phyloP scores from a whole-genome alignment of 2,888 invertebrate species.

The Platerodrilus igneus region DNA sequence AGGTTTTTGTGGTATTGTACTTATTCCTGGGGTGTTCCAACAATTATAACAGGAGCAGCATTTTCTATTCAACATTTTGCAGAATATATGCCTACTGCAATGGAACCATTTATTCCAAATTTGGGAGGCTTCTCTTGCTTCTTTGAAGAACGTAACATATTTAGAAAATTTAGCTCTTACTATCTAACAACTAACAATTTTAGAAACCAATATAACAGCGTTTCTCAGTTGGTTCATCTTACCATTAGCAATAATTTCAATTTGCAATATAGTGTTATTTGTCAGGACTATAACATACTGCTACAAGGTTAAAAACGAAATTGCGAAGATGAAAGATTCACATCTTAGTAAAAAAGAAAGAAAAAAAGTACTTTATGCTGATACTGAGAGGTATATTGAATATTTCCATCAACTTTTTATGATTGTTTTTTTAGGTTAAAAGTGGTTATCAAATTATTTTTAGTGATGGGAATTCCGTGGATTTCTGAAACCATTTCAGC shows the following conservation, averaged over 20 bases:
- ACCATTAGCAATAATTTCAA: slow-evolving; percentile 60
- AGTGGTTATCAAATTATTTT: slow-evolving; percentile 68
- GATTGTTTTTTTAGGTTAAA: slow-evolving; percentile 57
- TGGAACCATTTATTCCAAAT: slow-evolving; percentile 51
- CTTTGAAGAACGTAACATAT: slow-evolving; percentile 56
- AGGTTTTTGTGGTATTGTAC: slow-evolving; percentile 62
- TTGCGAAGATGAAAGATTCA: slow-evolving; percentile 63
- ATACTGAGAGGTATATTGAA: slow-evolving; percentile 60
- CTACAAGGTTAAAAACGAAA: slow-evolving; percentile 69
- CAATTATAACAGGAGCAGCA: slow-evolving; percentile 53
- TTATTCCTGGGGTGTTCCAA: slow-evolving; percentile 67
- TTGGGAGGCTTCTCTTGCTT: slow-evolving; percentile 62
- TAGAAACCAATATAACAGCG: slow-evolving; percentile 10
- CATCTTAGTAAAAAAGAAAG: slow-evolving; percentile 57
- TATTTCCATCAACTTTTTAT: no score
- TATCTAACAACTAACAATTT: no score
- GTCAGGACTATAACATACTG: slow-evolving; percentile 65
- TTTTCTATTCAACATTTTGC: slow-evolving; percentile 52
- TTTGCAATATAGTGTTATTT: slow-evolving; percentile 65
- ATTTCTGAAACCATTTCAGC: slow-evolving; percentile 62
- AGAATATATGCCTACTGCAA: slow-evolving; percentile 3
- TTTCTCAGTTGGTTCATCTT: slow-evolving; percentile 32
- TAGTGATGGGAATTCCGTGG: slow-evolving; percentile 78
- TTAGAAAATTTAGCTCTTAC: no score
- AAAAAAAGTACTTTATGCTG: slow-evolving; percentile 59